These are phyloP conservation scores for Halichoerus grypus DNA, from an alignment of 2,113 vertebrate genomes.

Conservation along the genomic window DNA sequence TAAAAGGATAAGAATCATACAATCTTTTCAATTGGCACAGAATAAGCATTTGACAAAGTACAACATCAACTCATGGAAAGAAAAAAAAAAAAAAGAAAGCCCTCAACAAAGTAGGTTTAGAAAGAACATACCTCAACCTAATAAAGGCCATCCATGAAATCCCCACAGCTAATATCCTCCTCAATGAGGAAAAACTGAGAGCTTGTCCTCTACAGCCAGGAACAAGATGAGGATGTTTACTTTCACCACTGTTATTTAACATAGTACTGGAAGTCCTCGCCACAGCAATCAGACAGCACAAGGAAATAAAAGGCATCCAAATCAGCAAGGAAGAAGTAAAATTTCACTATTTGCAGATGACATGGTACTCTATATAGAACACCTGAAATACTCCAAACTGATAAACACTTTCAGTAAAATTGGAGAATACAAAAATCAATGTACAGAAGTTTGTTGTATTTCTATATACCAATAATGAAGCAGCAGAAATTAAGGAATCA, in stretches of 20 bases:
- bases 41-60: background rate
- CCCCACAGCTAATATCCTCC: background rate
- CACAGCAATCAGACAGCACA: background rate
- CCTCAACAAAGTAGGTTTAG: background rate
- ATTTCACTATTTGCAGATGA: background rate
- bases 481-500: background rate
- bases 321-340: background rate
- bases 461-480: background rate
- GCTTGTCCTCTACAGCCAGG: background rate
- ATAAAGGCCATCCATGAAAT: background rate
- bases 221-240: background rate
- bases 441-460: background rate
- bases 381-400: background rate
- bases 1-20: background rate
- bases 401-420: background rate
- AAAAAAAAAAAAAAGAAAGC: background rate
- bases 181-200: background rate
- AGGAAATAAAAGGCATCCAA: background rate
- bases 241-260: background rate
- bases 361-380: background rate
- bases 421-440: background rate
- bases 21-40: background rate
- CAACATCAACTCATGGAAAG: background rate
- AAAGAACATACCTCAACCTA: background rate
- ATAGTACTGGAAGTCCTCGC: background rate